Percentiles rank a stretch among this genome's conserved stretches.
Conservation (phyloP, 1,140 invertebrate species). For the Lethrus apterus region DNA sequence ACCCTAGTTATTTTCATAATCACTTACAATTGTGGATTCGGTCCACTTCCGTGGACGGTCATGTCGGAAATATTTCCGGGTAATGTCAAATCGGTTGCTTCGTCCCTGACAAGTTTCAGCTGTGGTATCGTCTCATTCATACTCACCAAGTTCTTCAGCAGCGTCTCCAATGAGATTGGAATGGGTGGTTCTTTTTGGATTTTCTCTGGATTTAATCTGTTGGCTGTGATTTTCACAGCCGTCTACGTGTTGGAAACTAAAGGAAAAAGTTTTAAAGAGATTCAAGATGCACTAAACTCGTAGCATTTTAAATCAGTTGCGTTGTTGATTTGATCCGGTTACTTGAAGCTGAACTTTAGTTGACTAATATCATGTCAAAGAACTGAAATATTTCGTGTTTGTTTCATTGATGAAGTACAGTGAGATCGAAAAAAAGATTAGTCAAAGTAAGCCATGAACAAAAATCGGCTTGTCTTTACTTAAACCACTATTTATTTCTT, state of each 20-base stretch:
- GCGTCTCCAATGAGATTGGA: constrained; percentile 51
- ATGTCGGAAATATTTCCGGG: constrained; percentile 74
- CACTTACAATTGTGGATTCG: constrained; percentile 50
- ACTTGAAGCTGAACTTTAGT: neutral
- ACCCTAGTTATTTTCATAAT: constrained; percentile 28
- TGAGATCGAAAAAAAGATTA: too few relatives aligned
- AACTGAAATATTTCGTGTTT: neutral
- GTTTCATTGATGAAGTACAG: too few relatives aligned
- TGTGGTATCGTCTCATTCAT: constrained; percentile 74
- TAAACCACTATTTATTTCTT: too few relatives aligned
- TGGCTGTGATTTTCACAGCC: constrained; percentile 52
- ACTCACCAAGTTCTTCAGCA: constrained; percentile 64
- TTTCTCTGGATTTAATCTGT: constrained; percentile 60
- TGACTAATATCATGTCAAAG: neutral
- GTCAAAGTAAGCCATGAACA: too few relatives aligned
- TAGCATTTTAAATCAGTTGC: neutral
- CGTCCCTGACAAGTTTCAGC: constrained; percentile 61
- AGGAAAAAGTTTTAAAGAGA: constrained; percentile 61
- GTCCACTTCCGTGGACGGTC: constrained; percentile 75
- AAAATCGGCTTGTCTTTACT: too few relatives aligned
- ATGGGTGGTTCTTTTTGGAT: constrained; percentile 68
- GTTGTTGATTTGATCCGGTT: neutral
- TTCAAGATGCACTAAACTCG: constrained; percentile 18
- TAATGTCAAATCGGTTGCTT: constrained; percentile 63
- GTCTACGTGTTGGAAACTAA: constrained; percentile 72